phyloP scores from a whole-genome alignment of 2,113 vertebrate genomes.

The Cephalopterus ornatus region DNA sequence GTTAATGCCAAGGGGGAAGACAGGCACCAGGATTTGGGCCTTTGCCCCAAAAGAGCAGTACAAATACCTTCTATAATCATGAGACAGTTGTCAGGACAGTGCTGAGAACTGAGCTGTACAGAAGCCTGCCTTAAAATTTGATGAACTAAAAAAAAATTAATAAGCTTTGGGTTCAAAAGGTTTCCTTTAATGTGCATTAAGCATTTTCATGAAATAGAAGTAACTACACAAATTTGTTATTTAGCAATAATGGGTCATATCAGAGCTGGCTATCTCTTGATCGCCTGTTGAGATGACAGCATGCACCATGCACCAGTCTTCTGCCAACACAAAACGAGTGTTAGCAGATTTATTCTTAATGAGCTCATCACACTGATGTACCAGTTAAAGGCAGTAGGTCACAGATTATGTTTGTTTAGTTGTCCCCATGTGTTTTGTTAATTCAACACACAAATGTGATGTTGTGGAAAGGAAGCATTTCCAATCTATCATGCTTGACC shows the following conservation, averaged over 20 bases:
- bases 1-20: slow-evolving; percentile 23
- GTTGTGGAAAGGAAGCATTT: background rate
- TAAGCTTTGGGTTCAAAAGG: slow-evolving; percentile 60
- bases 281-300: slow-evolving; percentile 63
- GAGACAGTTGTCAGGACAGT: slow-evolving; percentile 19
- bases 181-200: slow-evolving; percentile 66
- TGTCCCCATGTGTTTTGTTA: background rate
- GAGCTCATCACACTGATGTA: slow-evolving; percentile 58
- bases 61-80: slow-evolving; percentile 67
- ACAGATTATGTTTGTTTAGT: slow-evolving; percentile 60
- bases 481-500: background rate
- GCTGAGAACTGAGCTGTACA: slow-evolving; percentile 9
- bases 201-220: slow-evolving; percentile 50
- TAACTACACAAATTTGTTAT: slow-evolving; percentile 58
- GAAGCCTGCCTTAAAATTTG: slow-evolving; percentile 33
- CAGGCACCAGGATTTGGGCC: slow-evolving; percentile 30
- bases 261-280: slow-evolving; percentile 34
- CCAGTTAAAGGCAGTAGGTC: slow-evolving; percentile 57
- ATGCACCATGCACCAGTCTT: background rate
- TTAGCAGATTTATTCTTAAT: slow-evolving; percentile 69
- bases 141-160: slow-evolving; percentile 62
- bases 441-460: background rate
- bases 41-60: slow-evolving; percentile 29
- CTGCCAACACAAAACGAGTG: slow-evolving; percentile 45
- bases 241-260: slow-evolving; percentile 56